Evolutionary conservation across 2,113 vertebrate species (phyloP).

Genomic region (Psilopogon haemacephalus): DNA sequence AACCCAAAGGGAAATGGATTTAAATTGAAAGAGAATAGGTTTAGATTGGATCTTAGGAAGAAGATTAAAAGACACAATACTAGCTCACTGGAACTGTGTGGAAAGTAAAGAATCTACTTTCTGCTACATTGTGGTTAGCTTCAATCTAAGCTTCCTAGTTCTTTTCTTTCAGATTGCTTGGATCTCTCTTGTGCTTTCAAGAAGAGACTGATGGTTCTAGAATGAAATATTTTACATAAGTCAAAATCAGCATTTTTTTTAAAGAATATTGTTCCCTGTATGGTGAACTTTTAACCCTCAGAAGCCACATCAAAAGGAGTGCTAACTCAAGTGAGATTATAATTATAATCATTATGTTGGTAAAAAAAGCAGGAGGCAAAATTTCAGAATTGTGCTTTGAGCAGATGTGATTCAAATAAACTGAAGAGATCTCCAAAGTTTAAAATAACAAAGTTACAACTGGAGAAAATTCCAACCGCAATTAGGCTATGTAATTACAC

Average conservation of each 20-base stretch:
- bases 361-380: neutral
- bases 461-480: neutral
- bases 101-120: neutral
- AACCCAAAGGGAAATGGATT: too few relatives aligned
- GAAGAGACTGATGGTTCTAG: neutral
- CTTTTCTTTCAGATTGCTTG: neutral
- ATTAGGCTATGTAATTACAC: conserved; percentile 26
- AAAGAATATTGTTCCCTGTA: neutral
- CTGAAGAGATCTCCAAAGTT: neutral
- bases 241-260: neutral
- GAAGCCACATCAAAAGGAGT: conserved; percentile 42
- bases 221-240: conserved; percentile 1
- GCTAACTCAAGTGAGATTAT: neutral
- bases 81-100: neutral
- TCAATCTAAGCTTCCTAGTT: neutral
- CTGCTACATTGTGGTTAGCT: neutral
- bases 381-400: neutral
- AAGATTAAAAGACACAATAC: neutral
- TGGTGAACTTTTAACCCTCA: neutral
- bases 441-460: conserved; percentile 13
- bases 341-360: conserved; percentile 33
- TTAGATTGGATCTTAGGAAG: too few relatives aligned
- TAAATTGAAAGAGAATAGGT: too few relatives aligned
- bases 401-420: conserved; percentile 11
- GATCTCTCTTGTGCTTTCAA: neutral